Percentiles rank a stretch among this genome's conserved stretches.
These are phyloP conservation scores for Rhabdomys pumilio DNA, from an alignment of 2,797 vertebrate genomes.

Conservation along the genomic window DNA sequence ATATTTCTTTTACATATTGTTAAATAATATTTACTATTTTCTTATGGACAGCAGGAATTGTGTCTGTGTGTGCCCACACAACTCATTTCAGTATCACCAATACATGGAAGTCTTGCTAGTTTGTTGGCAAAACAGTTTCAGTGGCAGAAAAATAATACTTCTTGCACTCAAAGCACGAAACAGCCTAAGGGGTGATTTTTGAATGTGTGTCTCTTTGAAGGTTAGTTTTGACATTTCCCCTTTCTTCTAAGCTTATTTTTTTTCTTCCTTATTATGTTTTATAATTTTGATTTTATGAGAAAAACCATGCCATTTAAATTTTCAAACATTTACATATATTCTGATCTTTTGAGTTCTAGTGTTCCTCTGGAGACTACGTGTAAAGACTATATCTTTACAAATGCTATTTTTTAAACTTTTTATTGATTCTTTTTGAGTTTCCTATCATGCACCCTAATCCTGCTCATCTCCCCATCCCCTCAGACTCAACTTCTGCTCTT, in stretches of 20 bases:
- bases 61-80: neutral
- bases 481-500: neutral
- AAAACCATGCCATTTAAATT: neutral
- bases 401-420: neutral
- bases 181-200: neutral
- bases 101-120: neutral
- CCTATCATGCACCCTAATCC: neutral
- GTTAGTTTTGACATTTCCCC: neutral
- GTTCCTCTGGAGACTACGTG: neutral
- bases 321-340: neutral
- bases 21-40: constrained; percentile 7
- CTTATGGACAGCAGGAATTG: neutral
- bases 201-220: neutral
- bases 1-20: neutral
- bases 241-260: neutral
- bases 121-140: neutral
- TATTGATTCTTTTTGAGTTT: neutral
- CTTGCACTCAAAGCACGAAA: neutral
- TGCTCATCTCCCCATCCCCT: neutral
- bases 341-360: neutral
- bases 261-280: constrained; percentile 1
- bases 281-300: neutral
- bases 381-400: neutral
- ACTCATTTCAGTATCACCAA: neutral
- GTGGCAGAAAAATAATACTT: neutral